Evolutionary conservation across 2,797 vertebrate species (phyloP).

Genomic region (Gymnothorax reevesii): DNA sequence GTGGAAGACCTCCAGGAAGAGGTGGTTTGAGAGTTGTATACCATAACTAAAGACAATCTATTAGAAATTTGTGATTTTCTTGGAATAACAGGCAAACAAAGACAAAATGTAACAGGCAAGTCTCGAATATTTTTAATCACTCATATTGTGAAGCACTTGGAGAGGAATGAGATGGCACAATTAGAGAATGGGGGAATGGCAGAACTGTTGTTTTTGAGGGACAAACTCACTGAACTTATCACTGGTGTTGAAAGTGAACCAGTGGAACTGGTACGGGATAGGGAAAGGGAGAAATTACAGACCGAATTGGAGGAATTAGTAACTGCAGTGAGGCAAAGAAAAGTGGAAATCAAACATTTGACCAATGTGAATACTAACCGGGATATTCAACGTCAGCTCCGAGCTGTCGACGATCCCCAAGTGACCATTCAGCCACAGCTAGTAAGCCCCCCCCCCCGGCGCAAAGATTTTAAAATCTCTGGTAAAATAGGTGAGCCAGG

Average conservation of each 20-base stretch:
- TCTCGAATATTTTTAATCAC: not conserved
- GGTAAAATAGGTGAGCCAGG: constrained; percentile 24
- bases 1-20: not conserved
- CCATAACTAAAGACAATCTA: not conserved
- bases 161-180: constrained; percentile 10
- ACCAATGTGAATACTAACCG: not conserved
- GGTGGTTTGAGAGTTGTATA: not conserved
- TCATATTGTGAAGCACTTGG: constrained; percentile 24
- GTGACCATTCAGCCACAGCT: not conserved
- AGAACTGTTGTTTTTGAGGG: constrained; percentile 15
- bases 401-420: too few relatives aligned
- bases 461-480: constrained; percentile 28
- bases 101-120: not conserved
- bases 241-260: not conserved
- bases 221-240: constrained; percentile 6
- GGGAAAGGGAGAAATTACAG: not conserved
- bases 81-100: not conserved
- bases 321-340: not conserved
- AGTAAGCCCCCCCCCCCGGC: not conserved
- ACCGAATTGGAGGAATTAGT: not conserved
- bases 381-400: not conserved
- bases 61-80: not conserved
- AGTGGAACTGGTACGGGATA: too few relatives aligned
- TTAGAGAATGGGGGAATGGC: constrained; percentile 24
- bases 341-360: too few relatives aligned